These are phyloP conservation scores for Tipula helvola DNA, from an alignment of 2,888 invertebrate genomes.

Conservation along the genomic window DNA sequence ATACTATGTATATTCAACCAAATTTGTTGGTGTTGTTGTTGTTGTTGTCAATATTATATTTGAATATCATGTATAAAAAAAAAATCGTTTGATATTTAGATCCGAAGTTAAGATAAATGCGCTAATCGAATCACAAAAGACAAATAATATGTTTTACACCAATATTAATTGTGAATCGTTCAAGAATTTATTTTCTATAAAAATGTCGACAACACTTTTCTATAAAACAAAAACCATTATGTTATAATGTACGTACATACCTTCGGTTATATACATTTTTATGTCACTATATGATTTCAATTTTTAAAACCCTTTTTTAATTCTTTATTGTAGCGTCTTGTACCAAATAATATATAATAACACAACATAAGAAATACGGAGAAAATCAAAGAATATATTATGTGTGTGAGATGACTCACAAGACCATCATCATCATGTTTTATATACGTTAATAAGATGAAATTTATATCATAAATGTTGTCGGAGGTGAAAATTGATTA, in stretches of 20 bases:
- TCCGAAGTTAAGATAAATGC: background rate
- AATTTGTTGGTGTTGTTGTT: background rate
- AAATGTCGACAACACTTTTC: background rate
- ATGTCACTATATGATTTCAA: background rate
- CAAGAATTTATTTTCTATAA: background rate
- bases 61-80: background rate
- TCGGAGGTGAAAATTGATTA: background rate
- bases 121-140: constrained; percentile 4
- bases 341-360: background rate
- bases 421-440: background rate
- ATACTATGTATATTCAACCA: background rate
- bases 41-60: background rate
- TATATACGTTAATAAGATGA: background rate
- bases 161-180: background rate
- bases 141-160: background rate
- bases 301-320: background rate
- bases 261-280: background rate
- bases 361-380: background rate
- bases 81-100: background rate
- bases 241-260: background rate
- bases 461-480: background rate
- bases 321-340: background rate
- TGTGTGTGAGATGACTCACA: background rate
- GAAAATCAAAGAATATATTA: background rate
- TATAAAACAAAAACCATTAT: background rate